Evolutionary conservation across 2,113 vertebrate genomes (phyloP).

Genomic region (Junco hyemalis): DNA sequence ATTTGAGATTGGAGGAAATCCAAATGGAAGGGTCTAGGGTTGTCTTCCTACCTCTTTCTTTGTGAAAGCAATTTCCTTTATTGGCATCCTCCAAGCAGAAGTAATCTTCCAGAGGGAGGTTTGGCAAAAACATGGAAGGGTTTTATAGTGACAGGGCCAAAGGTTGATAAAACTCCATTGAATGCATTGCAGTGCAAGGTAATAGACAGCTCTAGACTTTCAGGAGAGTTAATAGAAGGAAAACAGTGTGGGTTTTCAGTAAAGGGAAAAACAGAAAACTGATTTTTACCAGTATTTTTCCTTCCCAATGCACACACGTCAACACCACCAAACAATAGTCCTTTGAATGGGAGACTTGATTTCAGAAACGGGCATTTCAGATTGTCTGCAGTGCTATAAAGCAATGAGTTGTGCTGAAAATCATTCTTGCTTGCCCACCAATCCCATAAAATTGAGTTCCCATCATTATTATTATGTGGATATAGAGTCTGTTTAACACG

Average conservation of each 20-base stretch:
- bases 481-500: neutral
- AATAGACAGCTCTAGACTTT: slow-evolving; percentile 16
- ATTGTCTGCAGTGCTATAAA: neutral
- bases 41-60: slow-evolving; percentile 12
- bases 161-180: slow-evolving; percentile 46
- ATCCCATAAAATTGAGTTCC: neutral
- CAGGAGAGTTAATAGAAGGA: neutral
- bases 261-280: neutral
- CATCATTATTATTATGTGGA: neutral
- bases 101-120: slow-evolving; percentile 32
- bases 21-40: slow-evolving; percentile 24
- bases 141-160: slow-evolving; percentile 41
- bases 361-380: neutral
- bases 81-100: slow-evolving; percentile 46
- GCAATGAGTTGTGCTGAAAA: neutral
- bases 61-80: slow-evolving; percentile 43
- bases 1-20: slow-evolving; percentile 24
- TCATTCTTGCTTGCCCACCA: neutral
- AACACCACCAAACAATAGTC: neutral
- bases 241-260: neutral
- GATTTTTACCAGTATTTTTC: neutral
- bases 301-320: neutral
- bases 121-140: slow-evolving; percentile 36
- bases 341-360: neutral
- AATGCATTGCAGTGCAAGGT: neutral